Evolutionary conservation across 1,140 invertebrate genomes (phyloP).

Genomic region (Drosophila nigrodunni): DNA sequence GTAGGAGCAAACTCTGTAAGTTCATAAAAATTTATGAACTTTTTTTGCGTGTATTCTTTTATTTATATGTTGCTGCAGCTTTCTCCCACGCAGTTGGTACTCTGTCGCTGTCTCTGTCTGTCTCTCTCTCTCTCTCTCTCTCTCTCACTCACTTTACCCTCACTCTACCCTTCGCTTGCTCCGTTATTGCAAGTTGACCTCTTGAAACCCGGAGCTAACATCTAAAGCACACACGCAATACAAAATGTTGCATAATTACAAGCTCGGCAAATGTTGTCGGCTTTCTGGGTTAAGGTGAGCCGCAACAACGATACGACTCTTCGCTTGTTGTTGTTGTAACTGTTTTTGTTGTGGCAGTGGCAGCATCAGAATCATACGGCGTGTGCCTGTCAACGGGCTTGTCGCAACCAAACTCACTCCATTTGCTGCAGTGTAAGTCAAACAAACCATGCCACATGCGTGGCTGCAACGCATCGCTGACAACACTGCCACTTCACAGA

Average conservation of each 20-base stretch:
- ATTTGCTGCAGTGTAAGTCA: slow-evolving; percentile 52
- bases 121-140: background rate
- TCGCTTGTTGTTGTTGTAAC: background rate
- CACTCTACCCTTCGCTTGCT: slow-evolving; percentile 25
- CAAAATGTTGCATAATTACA: slow-evolving; percentile 78
- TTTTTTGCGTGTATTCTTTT: slow-evolving; percentile 38
- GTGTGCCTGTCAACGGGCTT: slow-evolving; percentile 31
- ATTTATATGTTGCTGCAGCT: slow-evolving; percentile 41
- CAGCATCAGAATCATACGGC: slow-evolving; percentile 13
- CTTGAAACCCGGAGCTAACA: background rate
- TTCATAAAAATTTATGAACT: slow-evolving; percentile 78
- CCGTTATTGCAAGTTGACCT: slow-evolving; percentile 50
- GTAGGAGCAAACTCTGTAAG: slow-evolving; percentile 34
- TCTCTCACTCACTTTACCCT: slow-evolving; percentile 8
- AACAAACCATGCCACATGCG: slow-evolving; percentile 49
- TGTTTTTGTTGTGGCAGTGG: background rate
- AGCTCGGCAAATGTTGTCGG: slow-evolving; percentile 7
- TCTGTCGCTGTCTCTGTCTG: background rate
- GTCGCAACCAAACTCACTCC: slow-evolving; percentile 44
- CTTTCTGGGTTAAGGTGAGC: slow-evolving; percentile 63
- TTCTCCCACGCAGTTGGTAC: background rate
- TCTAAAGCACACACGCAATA: slow-evolving; percentile 15
- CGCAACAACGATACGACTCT: slow-evolving; percentile 4
- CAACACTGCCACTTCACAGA: background rate
- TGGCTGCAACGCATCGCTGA: slow-evolving; percentile 37